phyloP scores from a whole-genome alignment of 2,888 invertebrate genomes.

The Eupithecia pulchellata region DNA sequence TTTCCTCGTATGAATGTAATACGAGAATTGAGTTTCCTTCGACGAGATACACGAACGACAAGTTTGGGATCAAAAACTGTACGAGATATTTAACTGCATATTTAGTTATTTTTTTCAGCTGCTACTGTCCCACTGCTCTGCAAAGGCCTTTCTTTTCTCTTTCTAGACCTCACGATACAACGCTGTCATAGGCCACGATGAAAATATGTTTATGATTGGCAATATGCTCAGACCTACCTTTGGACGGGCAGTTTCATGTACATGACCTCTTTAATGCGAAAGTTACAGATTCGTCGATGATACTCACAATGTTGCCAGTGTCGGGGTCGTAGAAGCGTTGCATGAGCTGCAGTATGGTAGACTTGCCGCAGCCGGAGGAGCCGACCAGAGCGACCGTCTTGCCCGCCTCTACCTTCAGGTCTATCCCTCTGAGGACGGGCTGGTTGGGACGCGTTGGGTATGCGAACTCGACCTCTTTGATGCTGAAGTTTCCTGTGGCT shows the following conservation, averaged over 20 bases:
- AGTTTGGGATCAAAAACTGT: too few species aligned
- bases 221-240: background rate
- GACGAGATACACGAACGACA: too few species aligned
- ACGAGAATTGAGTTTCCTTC: too few species aligned
- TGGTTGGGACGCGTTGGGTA: slow-evolving; percentile 92
- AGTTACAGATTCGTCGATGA: too few species aligned
- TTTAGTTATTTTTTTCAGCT: too few species aligned
- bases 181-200: too few species aligned
- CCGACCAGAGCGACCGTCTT: slow-evolving; percentile 91
- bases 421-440: slow-evolving; percentile 89
- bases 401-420: slow-evolving; percentile 88
- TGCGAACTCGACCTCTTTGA: slow-evolving; percentile 89
- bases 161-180: too few species aligned
- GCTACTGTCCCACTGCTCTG: too few species aligned
- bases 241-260: background rate
- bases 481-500: slow-evolving; percentile 87
- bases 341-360: slow-evolving; percentile 91
- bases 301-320: slow-evolving; percentile 80
- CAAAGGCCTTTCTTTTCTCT: too few species aligned
- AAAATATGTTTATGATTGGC: too few species aligned
- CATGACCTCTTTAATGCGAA: background rate
- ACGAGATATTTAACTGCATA: too few species aligned
- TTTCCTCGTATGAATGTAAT: too few species aligned
- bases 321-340: slow-evolving; percentile 92
- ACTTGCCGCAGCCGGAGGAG: slow-evolving; percentile 92